These are phyloP conservation scores for Aurelia coerulea DNA, from an alignment of 30 jellyfish, hydroid and myxozoan genomes.

Conservation along the genomic window DNA sequence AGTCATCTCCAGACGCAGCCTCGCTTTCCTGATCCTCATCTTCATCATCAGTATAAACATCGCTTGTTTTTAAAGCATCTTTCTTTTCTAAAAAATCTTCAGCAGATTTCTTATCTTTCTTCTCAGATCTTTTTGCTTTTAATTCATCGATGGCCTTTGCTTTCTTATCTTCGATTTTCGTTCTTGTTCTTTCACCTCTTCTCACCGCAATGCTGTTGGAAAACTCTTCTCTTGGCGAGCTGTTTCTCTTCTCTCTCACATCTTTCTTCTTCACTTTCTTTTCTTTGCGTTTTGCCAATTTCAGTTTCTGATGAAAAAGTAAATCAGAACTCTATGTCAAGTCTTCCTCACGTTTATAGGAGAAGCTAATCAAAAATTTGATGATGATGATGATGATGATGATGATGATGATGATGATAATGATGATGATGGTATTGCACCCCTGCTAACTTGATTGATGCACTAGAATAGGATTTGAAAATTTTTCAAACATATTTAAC, in stretches of 20 bases:
- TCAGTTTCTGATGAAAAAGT: conserved; percentile 50
- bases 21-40: conserved; percentile 95
- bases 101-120: conserved; percentile 72
- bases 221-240: conserved; percentile 50
- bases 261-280: conserved; percentile 54
- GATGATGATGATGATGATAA: too few relatives aligned
- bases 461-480: too few relatives aligned
- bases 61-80: conserved; percentile 85
- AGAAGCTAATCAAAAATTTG: neutral
- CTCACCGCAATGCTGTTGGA: conserved; percentile 80
- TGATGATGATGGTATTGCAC: too few relatives aligned
- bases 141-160: conserved; percentile 91
- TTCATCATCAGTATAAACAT: conserved; percentile 95
- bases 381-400: too few relatives aligned
- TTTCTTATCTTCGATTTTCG: conserved; percentile 80
- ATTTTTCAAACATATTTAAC: too few relatives aligned
- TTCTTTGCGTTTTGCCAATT: conserved; percentile 60
- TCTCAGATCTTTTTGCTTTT: conserved; percentile 81
- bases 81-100: conserved; percentile 82
- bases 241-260: conserved; percentile 29
- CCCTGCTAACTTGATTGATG: too few relatives aligned
- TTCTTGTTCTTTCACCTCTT: conserved; percentile 84
- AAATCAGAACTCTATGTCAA: neutral
- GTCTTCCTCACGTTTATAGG: too few relatives aligned
- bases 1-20: conserved; percentile 78